Base-by-base conservation (phyloP, 2,797 vertebrate species). In the Lycodopsis pacificus region DNA sequence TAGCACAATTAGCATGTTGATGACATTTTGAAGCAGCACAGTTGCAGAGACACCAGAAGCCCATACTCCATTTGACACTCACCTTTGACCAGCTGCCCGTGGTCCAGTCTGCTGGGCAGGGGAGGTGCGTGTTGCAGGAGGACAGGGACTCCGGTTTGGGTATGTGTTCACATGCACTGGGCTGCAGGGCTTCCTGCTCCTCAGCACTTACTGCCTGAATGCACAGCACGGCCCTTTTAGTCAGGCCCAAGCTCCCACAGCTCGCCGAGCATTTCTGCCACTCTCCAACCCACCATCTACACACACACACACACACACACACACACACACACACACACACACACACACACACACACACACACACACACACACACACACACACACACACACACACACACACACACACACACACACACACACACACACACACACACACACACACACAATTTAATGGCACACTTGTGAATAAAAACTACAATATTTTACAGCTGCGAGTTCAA, bases 221-320 rank as follows among this genome's bases (percentile, higher is more conserved):
- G 89, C 98, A 99, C 2, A 98, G 93, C 80, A 98, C 96, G 0
- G 96, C 93, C 80, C 98, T 94, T 84, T 93, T 96, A 78, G 93
- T 87, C 67, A 95, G 32, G 8, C 98, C 97, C 0, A 54, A 32
- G 0, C 9, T 79, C 0, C 97, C 97, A 0, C 98, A 99, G 57
- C 95, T 95, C 2, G 86, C 83, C 0, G 97, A 97, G 83, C 98
- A 99, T 4, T 74, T 91, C 86, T 97, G 96, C 98, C 98, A 99
- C 69, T 98, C 97, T 0, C 96, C 97, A 0, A 90, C 90, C 98
- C 97, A 99, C 98, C 98, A 99, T 83, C 98, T 99, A 40, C n/a
- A 80, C 38, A 62, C 5, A 65, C 3, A 77, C 3, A 71, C 48
- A 82, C 69, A 64, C 3, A 71, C 51, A 82, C 66, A 61, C 3